Base-by-base conservation (phyloP, 92 coral and sea anemone species). In the Anthopleura xanthogrammica region DNA sequence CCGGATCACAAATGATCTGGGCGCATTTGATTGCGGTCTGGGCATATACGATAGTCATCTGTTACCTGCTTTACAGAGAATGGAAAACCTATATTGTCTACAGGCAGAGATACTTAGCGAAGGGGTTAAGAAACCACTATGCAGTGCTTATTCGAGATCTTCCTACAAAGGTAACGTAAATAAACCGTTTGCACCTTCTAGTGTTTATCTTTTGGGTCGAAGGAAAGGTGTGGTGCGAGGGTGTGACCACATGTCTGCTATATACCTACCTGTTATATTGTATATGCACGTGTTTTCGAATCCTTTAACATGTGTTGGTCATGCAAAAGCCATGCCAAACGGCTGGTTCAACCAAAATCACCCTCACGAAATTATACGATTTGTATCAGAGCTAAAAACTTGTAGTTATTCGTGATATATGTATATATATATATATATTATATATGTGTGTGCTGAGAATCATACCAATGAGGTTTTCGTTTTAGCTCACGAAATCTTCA, bases 21-120 rank as follows among this genome's bases (percentile, higher is more conserved):
- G 98, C 95, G 19, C 98, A 95, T 88, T 90, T 95, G 42, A 71
- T 95, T 16, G 94, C 94, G 4, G 97, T 95, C 29, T 95, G 98
- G 98, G 84, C 80, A 14, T 95, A 95, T 87, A 92, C 96, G 1
- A 5, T 90, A 16, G 87, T 94, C 60, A 90, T 95, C 29, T 94
- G 92, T 78, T 95, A 90, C 77, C 85, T 95, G 22, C 83, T 95
- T 43, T 89, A 92, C 74, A 89, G 89, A 60, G 98, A 95, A 75
- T 95, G 97, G 92, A 91, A 83, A 60, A 89, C 89, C 22, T 95
- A 85, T 83, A 87, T 89, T 16, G 78, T 86, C 41, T 95, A 92
- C 77, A 93, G 98, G 40, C 98, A 95, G 87, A 90, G 89, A 77
- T 85, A 84, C 77, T 87, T 95, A 36, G 89, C 93, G 5, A 83